These are phyloP conservation scores for Parapristionchus giblindavisi DNA, from an alignment of 2,888 invertebrate species.

Conservation along the genomic window DNA sequence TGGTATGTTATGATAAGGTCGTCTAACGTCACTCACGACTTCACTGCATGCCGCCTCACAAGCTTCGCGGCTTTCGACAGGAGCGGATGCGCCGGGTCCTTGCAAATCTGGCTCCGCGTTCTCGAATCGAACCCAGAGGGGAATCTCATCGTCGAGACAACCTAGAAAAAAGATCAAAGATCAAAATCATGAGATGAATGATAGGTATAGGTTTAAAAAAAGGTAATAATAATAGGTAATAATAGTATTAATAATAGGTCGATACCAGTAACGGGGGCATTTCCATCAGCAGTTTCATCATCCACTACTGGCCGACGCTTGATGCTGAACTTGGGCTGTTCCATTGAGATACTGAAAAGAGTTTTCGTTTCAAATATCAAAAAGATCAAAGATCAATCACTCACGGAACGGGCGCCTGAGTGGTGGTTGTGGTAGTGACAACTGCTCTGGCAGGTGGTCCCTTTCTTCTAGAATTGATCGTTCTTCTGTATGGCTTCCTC, in stretches of 20 bases:
- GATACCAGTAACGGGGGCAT: not conserved
- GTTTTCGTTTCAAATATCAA: not conserved
- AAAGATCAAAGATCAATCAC: not conserved
- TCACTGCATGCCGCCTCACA: slow-evolving; percentile 50
- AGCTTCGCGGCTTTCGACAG: slow-evolving; percentile 44
- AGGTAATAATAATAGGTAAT: not conserved
- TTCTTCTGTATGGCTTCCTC: too few species aligned
- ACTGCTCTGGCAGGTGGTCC: too few species aligned
- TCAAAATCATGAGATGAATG: not conserved
- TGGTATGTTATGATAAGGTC: not conserved
- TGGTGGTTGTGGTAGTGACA: slow-evolving; percentile 1
- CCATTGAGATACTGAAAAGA: slow-evolving; percentile 11
- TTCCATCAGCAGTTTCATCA: not conserved
- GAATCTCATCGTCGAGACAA: slow-evolving; percentile 46
- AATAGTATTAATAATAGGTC: not conserved
- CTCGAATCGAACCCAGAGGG: slow-evolving; percentile 56
- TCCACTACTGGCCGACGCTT: slow-evolving; percentile 10
- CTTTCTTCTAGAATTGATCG: slow-evolving; percentile 4
- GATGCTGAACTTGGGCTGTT: slow-evolving; percentile 5
- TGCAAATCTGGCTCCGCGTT: slow-evolving; percentile 46
- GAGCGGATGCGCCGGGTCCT: slow-evolving; percentile 39
- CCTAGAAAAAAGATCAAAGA: slow-evolving; percentile 39
- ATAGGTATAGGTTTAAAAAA: not conserved
- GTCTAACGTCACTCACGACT: slow-evolving; percentile 38
- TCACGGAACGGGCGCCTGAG: slow-evolving; percentile 10